Evolutionary conservation across 2,113 vertebrate genomes (phyloP), one percentile per base, ranked within the genome.

Genomic region (Fulmarus glacialis): DNA sequence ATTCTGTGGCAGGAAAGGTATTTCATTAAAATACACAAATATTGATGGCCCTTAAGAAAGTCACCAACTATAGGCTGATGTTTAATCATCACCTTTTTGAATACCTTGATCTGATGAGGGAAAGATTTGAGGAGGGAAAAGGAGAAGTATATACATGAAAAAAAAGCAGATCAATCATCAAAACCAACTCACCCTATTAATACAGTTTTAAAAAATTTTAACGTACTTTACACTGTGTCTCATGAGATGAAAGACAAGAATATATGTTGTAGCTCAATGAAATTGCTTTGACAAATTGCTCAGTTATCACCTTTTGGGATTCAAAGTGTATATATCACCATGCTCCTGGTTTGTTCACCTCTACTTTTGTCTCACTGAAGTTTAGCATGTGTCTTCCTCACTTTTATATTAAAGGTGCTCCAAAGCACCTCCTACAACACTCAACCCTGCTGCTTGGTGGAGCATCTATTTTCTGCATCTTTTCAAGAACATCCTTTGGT

Each of bases 401-500:
- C n/a, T 84, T 99, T 98, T 91, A 99, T 97, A 99, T 98, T 82
- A 99, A 94, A 40, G 99, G 99, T 0, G 99, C 95, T 84, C 99
- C 99, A 58, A 99, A 99, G 94, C 97, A 98, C 96, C 99, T 99
- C 77, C 99, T 98, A 89, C 99, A 99, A 97, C 98, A 99, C 90
- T 99, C 99, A 53, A 99, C 93, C 18, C 93, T 99, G 95, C 87
- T 90, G 97, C 95, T 98, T 85, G 99, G 99, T 14, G 99, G 99
- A 9, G 56, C 89, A 93, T 99, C 99, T 34, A 99, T 99, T 91
- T 97, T 97, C 91, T 98, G 97, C 97, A 99, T 94, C 87, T 98
- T 98, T 88, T 98, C 98, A 86, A 99, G 98, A 93, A 99, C 98
- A 67, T 99, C 99, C 1, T 97, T 32, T 40, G 99, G 98, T 55